Conservation (phyloP, 2,888 invertebrate species). For the Thalpophila matura region DNA sequence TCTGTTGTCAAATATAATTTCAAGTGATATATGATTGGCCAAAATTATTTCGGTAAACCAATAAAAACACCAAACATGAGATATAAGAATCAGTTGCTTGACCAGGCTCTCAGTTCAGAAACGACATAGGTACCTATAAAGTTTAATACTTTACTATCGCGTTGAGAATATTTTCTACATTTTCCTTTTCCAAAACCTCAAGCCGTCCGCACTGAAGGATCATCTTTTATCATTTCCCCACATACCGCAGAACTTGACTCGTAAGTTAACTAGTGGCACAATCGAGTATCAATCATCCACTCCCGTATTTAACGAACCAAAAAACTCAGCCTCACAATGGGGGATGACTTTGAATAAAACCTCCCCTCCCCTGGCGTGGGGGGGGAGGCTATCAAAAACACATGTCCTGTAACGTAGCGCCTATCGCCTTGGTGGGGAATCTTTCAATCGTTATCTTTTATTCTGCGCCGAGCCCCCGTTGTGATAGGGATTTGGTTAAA, state of each 20-base stretch:
- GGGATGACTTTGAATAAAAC: slow-evolving; percentile 63
- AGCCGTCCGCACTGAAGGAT: slow-evolving; percentile 14
- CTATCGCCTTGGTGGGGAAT: slow-evolving; percentile 72
- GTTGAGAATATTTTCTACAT: background rate
- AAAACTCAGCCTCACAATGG: slow-evolving; percentile 60
- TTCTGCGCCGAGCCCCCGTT: slow-evolving; percentile 65
- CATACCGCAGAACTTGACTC: slow-evolving; percentile 48
- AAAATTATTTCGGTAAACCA: too few species aligned
- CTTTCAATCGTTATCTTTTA: slow-evolving; percentile 83
- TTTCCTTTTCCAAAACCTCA: slow-evolving; percentile 12
- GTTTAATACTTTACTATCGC: background rate
- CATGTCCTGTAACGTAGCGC: slow-evolving; percentile 73
- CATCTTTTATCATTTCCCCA: slow-evolving; percentile 55
- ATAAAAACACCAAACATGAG: too few species aligned
- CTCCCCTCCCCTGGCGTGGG: background rate
- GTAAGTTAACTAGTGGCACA: slow-evolving; percentile 58
- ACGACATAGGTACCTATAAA: too few species aligned
- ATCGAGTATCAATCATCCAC: slow-evolving; percentile 62
- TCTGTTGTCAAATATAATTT: too few species aligned
- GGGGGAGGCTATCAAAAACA: slow-evolving; percentile 72
- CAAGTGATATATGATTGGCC: too few species aligned
- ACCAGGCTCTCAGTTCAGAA: too few species aligned
- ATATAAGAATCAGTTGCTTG: too few species aligned
- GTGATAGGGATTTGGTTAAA: slow-evolving; percentile 53
- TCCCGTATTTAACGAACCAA: slow-evolving; percentile 61